Conservation (phyloP, 2,113 vertebrate genomes). For the Macaca nemestrina region DNA sequence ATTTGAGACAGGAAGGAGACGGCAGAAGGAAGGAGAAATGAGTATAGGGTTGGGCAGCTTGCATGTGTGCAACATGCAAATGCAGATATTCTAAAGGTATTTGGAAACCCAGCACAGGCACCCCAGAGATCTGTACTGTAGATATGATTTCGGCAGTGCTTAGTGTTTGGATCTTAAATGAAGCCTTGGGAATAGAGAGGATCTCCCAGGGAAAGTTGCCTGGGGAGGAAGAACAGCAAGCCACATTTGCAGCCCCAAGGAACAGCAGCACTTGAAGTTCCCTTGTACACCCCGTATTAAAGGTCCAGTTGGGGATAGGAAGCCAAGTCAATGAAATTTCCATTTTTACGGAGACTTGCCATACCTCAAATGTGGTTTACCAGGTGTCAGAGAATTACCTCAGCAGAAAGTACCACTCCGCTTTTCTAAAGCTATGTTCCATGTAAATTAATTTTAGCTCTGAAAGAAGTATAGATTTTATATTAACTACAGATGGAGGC, state of each 20-base stretch:
- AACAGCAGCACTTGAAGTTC: background rate
- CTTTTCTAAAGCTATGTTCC: background rate
- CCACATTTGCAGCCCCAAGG: background rate
- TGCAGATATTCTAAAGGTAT: background rate
- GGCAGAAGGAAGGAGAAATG: background rate
- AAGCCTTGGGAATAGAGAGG: background rate
- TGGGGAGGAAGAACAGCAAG: background rate
- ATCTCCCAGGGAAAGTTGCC: background rate
- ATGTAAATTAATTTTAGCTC: constrained; percentile 22
- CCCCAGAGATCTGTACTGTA: background rate
- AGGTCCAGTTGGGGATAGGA: background rate
- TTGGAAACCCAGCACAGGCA: background rate
- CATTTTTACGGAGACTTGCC: background rate
- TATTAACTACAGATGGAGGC: background rate
- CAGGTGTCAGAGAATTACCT: background rate
- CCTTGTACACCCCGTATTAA: background rate
- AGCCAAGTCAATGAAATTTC: background rate
- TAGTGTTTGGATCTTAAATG: background rate
- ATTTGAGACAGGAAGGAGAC: background rate
- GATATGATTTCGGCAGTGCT: background rate
- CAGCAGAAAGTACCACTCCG: background rate
- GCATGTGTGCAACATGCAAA: background rate
- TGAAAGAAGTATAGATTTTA: background rate
- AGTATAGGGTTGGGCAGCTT: background rate
- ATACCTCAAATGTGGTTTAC: background rate